phyloP scores from a whole-genome alignment of 1,140 invertebrate species.

The Ridgeia piscesae region DNA sequence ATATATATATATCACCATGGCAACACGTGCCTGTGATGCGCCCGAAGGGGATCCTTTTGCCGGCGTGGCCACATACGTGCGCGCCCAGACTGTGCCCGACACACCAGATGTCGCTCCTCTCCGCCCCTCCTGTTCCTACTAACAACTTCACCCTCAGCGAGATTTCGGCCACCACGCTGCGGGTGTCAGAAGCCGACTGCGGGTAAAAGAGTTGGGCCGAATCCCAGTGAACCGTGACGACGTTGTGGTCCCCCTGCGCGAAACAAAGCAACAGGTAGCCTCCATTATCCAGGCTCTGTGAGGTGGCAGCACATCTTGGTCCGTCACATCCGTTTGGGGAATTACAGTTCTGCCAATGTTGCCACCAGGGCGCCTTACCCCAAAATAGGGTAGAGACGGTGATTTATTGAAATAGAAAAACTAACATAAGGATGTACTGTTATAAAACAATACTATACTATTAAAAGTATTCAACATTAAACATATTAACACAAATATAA shows the following conservation, averaged over 20 bases:
- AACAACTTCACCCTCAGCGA: background rate
- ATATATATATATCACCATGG: slow-evolving; percentile 41
- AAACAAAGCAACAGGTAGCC: background rate
- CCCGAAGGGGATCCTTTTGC: slow-evolving; percentile 24
- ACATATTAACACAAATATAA: no score
- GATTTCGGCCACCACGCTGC: slow-evolving; percentile 26
- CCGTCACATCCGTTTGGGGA: no score
- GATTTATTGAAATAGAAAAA: no score
- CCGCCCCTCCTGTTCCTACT: slow-evolving; percentile 19
- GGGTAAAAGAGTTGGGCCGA: slow-evolving; percentile 58
- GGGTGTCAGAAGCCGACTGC: slow-evolving; percentile 34
- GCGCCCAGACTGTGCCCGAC: slow-evolving; percentile 54
- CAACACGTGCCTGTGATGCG: slow-evolving; percentile 35
- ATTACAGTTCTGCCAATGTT: no score
- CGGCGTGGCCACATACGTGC: slow-evolving; percentile 52
- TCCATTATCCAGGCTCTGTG: no score
- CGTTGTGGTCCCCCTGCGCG: slow-evolving; percentile 60
- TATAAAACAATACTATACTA: no score
- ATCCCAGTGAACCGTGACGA: slow-evolving; percentile 67
- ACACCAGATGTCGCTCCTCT: slow-evolving; percentile 37
- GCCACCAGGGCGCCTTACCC: no score
- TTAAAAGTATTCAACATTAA: no score
- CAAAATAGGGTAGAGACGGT: no score
- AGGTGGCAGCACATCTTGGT: no score
- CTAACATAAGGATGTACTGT: no score